Conservation (phyloP, 2,797 vertebrate genomes). For the Myotis planiceps region DNA sequence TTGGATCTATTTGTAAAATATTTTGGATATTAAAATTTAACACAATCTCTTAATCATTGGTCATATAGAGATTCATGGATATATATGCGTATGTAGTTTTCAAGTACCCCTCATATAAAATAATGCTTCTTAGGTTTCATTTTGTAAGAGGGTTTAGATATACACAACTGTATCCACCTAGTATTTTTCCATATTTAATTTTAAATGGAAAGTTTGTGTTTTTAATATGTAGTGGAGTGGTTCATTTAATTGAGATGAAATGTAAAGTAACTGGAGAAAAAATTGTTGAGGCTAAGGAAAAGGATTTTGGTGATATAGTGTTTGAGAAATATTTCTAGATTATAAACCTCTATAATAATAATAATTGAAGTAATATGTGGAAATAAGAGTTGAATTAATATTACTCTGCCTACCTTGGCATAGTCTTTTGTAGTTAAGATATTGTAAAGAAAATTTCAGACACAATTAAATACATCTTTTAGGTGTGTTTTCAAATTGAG, state of each 20-base stretch:
- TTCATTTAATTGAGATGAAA: neutral
- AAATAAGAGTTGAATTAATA: neutral
- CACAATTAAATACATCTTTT: neutral
- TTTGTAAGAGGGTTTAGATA: neutral
- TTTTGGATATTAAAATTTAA: neutral
- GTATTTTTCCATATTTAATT: neutral
- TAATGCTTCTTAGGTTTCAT: neutral
- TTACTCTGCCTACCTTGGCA: neutral
- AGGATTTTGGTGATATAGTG: accelerated
- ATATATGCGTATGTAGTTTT: neutral
- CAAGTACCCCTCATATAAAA: neutral
- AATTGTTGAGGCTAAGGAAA: neutral
- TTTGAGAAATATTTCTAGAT: neutral
- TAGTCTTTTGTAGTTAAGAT: neutral
- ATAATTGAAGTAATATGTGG: neutral
- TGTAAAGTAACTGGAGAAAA: neutral
- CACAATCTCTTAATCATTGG: neutral
- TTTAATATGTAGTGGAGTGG: neutral
- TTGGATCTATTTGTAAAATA: neutral
- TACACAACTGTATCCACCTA: neutral
- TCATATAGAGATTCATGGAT: neutral
- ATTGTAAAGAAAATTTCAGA: neutral
- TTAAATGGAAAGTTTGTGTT: neutral
- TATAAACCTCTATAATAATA: neutral
- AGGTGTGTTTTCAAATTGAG: neutral